Conservation (phyloP, 2,797 vertebrate genomes). For the Ara ararauna region DNA sequence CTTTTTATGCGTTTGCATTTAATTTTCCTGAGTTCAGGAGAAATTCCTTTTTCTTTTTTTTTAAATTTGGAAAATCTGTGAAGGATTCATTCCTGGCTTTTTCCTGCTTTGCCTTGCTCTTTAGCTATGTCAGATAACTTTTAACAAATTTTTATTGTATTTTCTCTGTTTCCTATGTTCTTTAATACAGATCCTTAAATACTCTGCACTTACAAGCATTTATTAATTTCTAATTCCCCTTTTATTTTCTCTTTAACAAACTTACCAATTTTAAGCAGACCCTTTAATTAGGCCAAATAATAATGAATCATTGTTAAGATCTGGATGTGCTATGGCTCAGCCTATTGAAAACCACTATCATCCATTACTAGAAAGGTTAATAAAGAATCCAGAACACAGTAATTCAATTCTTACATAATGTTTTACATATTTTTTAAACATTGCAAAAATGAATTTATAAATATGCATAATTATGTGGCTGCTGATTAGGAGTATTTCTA, state of each 20-base stretch:
- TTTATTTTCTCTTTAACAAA: background rate
- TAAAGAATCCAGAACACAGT: background rate
- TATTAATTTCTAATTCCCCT: background rate
- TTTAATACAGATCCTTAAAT: background rate
- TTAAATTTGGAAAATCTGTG: background rate
- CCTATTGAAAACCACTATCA: background rate
- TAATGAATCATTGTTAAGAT: background rate
- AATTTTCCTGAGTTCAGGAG: background rate
- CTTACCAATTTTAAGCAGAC: background rate
- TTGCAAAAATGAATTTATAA: background rate
- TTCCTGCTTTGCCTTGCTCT: background rate
- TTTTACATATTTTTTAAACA: background rate
- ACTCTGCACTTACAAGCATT: background rate
- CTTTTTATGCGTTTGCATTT: background rate
- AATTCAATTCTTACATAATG: background rate
- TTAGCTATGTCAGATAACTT: background rate
- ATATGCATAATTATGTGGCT: background rate
- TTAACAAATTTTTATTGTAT: background rate
- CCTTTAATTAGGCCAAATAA: background rate
- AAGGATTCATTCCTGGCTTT: background rate
- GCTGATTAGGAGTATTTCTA: background rate
- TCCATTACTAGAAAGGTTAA: accelerated
- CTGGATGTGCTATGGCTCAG: background rate
- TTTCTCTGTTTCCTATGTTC: background rate
- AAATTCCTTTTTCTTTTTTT: background rate